A percentile compares a stretch with the other conserved stretches of the same genome.
Conservation (phyloP, 2,797 vertebrate genomes). For the Paguma larvata region DNA sequence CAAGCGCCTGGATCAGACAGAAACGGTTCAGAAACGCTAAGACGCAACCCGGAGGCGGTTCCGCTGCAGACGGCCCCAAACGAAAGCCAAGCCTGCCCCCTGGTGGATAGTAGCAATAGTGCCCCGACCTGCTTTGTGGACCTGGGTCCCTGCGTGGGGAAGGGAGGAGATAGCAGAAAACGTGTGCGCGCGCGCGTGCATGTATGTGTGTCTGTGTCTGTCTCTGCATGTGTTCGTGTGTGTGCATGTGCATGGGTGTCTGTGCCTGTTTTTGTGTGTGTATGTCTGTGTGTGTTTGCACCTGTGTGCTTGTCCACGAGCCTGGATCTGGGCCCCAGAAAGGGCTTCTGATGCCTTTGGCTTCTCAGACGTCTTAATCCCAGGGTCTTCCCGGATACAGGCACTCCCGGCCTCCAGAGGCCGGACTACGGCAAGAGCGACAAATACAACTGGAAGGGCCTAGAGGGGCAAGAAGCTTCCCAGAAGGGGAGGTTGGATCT, state of each 20-base stretch:
- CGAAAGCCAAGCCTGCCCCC: not conserved
- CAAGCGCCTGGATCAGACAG: not conserved
- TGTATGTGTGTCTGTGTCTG: not conserved
- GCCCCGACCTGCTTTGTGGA: not conserved
- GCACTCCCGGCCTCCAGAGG: too few species aligned
- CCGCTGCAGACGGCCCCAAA: not conserved
- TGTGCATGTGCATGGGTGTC: not conserved
- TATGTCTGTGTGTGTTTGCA: not conserved
- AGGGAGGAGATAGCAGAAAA: not conserved
- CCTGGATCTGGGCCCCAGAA: not conserved
- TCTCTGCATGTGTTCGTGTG: not conserved
- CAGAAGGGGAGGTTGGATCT: not conserved
- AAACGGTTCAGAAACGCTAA: accelerated
- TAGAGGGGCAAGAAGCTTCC: not conserved
- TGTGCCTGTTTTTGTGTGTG: too few species aligned
- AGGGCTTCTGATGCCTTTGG: not conserved
- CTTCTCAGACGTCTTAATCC: not conserved
- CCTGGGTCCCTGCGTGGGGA: too few species aligned
- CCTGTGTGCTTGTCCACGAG: accelerated
- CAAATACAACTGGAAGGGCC: not conserved
- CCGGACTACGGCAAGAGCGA: not conserved
- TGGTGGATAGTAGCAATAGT: not conserved
- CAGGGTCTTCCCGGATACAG: too few species aligned
- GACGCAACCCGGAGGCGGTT: accelerated
- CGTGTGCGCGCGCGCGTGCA: too few species aligned